phyloP scores from a whole-genome alignment of 1,140 invertebrate species.

The Achatina immaculata region DNA sequence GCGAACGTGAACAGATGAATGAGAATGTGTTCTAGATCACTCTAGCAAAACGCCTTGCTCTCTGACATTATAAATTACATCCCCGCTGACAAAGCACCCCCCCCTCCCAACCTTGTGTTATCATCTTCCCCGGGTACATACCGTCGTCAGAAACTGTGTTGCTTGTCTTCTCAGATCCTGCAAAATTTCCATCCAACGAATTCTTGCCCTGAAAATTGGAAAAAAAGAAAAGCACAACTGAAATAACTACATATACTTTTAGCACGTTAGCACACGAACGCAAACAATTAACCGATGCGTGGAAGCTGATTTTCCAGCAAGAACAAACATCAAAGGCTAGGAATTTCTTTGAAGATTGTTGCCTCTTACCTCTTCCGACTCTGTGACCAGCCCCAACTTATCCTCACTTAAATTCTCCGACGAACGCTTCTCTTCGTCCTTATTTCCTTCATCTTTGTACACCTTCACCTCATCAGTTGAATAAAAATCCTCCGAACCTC shows the following conservation, averaged over 20 bases:
- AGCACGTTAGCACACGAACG: background rate
- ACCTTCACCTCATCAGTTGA: conserved; percentile 97
- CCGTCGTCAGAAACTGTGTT: conserved; percentile 77
- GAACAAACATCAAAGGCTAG: conserved; percentile 51
- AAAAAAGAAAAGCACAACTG: too few relatives aligned
- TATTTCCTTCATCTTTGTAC: conserved; percentile 95
- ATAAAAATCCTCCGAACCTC: conserved; percentile 89
- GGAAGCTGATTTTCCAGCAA: conserved; percentile 21
- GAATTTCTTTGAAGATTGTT: conserved; percentile 46
- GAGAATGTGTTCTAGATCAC: too few relatives aligned
- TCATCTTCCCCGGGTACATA: too few relatives aligned
- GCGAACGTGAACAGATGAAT: too few relatives aligned
- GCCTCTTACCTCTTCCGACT: conserved; percentile 80
- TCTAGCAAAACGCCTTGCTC: too few relatives aligned
- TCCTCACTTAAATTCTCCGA: conserved; percentile 94
- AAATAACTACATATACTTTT: too few relatives aligned
- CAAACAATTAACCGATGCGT: background rate
- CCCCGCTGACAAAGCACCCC: too few relatives aligned
- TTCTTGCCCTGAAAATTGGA: conserved; percentile 70
- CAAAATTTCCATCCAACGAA: conserved; percentile 70
- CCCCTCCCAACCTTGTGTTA: too few relatives aligned
- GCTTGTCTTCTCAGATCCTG: conserved; percentile 75
- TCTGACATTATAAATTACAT: too few relatives aligned
- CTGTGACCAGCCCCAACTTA: conserved; percentile 94
- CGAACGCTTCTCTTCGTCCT: conserved; percentile 81